Evolutionary conservation across 92 coral and sea anemone genomes (phyloP), one percentile per base, ranked within the genome.

Genomic region (Phenganax stokvisi): DNA sequence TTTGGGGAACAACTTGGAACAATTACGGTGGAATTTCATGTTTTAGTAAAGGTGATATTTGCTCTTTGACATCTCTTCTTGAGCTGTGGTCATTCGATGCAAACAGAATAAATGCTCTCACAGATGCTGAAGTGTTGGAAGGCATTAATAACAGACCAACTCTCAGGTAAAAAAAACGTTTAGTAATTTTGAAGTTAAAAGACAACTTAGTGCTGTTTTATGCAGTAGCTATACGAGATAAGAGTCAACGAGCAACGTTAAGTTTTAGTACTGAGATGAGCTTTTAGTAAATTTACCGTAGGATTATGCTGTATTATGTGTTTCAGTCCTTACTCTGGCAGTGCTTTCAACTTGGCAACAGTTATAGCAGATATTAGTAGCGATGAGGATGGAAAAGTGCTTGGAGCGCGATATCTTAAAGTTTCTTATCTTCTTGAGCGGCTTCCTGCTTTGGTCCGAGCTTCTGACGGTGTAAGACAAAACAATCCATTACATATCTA

Each of bases 81-180:
- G 98, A 93, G 57, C 87, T 93, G 20, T 93, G 98, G 98, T 91
- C 97, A 65, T 91, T 86, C 84, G 85, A 93, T 69, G 92, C 80
- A 75, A 82, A 88, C 27, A 81, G 31, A 20, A 93, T 93, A 44
- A 87, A 85, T 30, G 11, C 30, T 3, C 86, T 93, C 10, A 80
- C 92, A 29, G 78, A 80, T 16, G 86, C 79, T 13, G 89, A 93
- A 61, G 88, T 93, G 31, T 64, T 93, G 31, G 74, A 20, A 69
- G 88, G 89, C 85, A 75, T 93, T 44, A 93, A 93, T 60, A 71
- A 84, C 55, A 51, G 73, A 83, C 83, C 44, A 76, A 71, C 13
- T 90, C 89, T 47, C 81, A 85, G 69, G 96, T 92, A 1, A 80
- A 52, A 80, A 52, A 54, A 72, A 74, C 15, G 20, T 16, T 58